phyloP scores from a whole-genome alignment of 2,797 vertebrate genomes.

The Lepilemur ruficaudatus region DNA sequence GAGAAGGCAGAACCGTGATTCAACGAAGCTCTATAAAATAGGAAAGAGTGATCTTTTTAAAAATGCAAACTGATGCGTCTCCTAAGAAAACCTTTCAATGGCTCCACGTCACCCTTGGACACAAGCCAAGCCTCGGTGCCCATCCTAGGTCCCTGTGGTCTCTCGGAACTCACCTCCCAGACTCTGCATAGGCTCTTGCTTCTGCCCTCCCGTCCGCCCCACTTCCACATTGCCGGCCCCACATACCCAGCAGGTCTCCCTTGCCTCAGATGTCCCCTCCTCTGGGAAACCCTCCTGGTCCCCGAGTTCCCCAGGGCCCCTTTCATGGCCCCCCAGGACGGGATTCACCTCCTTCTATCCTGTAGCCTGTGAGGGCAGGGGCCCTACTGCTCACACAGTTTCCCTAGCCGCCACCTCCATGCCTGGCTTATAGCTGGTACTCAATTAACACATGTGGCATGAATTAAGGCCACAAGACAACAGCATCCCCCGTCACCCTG shows the following conservation, averaged over 20 bases:
- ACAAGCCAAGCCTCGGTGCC: not conserved
- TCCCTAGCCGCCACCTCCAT: not conserved
- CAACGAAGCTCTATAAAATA: not conserved
- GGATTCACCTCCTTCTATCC: not conserved
- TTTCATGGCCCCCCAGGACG: not conserved
- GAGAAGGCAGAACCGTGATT: not conserved
- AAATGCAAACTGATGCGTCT: not conserved
- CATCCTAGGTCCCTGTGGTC: not conserved
- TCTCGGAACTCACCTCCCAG: not conserved
- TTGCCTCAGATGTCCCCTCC: not conserved
- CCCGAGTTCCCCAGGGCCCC: not conserved
- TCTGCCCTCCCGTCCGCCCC: not conserved
- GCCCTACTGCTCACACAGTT: not conserved
- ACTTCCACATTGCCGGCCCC: not conserved
- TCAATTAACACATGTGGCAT: fast-evolving
- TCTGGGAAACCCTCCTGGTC: not conserved
- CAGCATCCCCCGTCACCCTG: not conserved
- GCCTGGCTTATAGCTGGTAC: not conserved
- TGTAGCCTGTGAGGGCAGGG: not conserved
- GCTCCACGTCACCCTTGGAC: fast-evolving
- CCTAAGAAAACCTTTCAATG: not conserved
- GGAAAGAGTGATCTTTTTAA: not conserved
- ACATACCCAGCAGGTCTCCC: not conserved
- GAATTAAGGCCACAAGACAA: not conserved
- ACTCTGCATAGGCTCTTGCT: not conserved